These are phyloP conservation scores for Epizoanthus scotinus DNA, from an alignment of 92 coral and sea anemone genomes.

Conservation along the genomic window DNA sequence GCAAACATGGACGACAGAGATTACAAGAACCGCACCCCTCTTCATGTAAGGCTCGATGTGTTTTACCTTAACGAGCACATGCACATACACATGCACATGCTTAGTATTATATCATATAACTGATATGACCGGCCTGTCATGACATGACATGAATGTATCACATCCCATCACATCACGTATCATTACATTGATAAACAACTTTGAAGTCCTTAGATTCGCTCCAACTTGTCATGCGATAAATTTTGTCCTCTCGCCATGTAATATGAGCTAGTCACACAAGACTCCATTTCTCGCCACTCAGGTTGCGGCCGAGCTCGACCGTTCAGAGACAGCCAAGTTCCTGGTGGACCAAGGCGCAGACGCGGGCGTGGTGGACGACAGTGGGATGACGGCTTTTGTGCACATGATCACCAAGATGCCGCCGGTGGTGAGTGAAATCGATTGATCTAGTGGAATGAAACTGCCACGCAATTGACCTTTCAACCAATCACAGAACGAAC, in stretches of 20 bases:
- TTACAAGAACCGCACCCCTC: slow-evolving; percentile 84
- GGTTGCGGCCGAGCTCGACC: slow-evolving; percentile 98
- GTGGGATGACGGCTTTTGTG: slow-evolving; percentile 94
- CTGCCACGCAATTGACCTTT: neutral
- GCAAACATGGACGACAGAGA: slow-evolving; percentile 80
- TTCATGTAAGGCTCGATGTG: slow-evolving; percentile 60
- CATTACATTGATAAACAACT: neutral
- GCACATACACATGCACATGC: too few species aligned
- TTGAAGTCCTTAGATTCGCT: too few species aligned
- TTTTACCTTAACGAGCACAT: neutral
- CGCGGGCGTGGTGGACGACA: slow-evolving; percentile 87
- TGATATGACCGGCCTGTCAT: too few species aligned
- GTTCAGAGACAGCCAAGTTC: slow-evolving; percentile 89
- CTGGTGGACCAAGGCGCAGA: slow-evolving; percentile 82
- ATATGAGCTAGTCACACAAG: neutral
- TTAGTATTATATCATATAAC: too few species aligned
- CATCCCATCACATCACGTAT: too few species aligned
- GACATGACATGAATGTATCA: too few species aligned
- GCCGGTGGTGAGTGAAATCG: slow-evolving; percentile 70
- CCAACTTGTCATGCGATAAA: too few species aligned
- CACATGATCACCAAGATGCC: slow-evolving; percentile 98
- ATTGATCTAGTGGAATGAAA: neutral
- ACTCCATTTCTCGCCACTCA: neutral
- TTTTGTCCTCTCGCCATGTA: too few species aligned
- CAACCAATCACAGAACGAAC: too few species aligned